Evolutionary conservation across 2,888 invertebrate species (phyloP).

Genomic region (Erebia palarica): DNA sequence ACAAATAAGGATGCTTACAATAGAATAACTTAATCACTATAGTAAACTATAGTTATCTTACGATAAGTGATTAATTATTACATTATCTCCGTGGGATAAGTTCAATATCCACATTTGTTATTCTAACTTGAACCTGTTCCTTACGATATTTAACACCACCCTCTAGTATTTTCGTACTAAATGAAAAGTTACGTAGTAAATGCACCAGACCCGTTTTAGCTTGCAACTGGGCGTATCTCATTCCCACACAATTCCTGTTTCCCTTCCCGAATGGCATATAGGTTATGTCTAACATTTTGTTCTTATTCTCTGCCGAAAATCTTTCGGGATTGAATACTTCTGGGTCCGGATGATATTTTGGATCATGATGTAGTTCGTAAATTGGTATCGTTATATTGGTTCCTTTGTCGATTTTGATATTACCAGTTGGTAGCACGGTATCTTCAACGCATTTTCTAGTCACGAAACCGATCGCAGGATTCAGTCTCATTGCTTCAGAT

Average conservation of each 20-base stretch:
- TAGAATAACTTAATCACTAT: no score
- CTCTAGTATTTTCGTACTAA: constrained; percentile 34
- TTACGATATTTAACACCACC: constrained; percentile 44
- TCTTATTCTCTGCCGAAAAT: constrained; percentile 49
- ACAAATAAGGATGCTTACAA: no score
- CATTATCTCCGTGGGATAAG: constrained; percentile 34
- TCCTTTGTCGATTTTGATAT: constrained; percentile 58
- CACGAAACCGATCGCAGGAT: constrained; percentile 59
- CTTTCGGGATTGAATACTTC: constrained; percentile 69
- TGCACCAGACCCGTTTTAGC: constrained; percentile 45
- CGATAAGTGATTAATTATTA: neutral
- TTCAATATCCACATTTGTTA: constrained; percentile 52
- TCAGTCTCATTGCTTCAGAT: constrained; percentile 55
- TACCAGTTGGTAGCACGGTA: constrained; percentile 58
- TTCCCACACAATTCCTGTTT: constrained; percentile 68
- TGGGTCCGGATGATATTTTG: constrained; percentile 68
- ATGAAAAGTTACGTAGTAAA: constrained; percentile 40
- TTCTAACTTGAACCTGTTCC: constrained; percentile 51
- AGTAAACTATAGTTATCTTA: no score
- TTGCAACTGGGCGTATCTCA: constrained; percentile 57
- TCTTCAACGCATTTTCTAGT: constrained; percentile 52
- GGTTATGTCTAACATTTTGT: constrained; percentile 48
- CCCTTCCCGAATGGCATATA: constrained; percentile 75
- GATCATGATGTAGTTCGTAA: constrained; percentile 65
- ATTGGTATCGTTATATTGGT: constrained; percentile 57